These are phyloP conservation scores for Plagodis pulveraria DNA, from an alignment of 2,888 invertebrate species.

Conservation along the genomic window DNA sequence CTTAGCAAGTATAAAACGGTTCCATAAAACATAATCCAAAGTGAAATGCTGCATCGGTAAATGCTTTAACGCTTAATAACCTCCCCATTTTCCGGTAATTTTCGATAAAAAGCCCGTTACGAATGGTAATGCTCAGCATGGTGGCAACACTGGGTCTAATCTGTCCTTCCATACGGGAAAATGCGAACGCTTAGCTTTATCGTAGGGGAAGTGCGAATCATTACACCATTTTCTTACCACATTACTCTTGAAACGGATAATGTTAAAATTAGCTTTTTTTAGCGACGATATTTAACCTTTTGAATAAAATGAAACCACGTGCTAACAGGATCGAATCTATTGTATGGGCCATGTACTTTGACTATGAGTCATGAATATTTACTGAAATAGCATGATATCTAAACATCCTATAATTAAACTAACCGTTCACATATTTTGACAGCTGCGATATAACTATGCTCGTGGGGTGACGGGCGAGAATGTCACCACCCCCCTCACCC, in stretches of 20 bases:
- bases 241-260: slow-evolving; percentile 34
- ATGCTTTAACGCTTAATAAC: slow-evolving; percentile 27
- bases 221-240: slow-evolving; percentile 33
- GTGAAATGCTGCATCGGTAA: slow-evolving; percentile 26
- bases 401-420: too few species aligned
- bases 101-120: slow-evolving; percentile 25
- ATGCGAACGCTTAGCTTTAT: slow-evolving; percentile 37
- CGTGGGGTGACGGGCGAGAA: too few species aligned
- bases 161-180: slow-evolving; percentile 33
- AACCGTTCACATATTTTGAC: too few species aligned
- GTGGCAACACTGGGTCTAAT: slow-evolving; percentile 31
- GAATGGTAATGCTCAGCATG: slow-evolving; percentile 30
- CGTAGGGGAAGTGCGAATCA: slow-evolving; percentile 32
- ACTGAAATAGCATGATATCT: too few species aligned
- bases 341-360: too few species aligned
- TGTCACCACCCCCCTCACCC: too few species aligned
- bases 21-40: slow-evolving; percentile 1
- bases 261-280: slow-evolving; percentile 22
- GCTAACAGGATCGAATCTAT: too few species aligned
- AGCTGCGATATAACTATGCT: too few species aligned
- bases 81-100: slow-evolving; percentile 20
- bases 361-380: too few species aligned
- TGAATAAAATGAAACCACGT: too few species aligned
- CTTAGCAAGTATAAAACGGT: background rate
- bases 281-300: too few species aligned